Base-by-base conservation (phyloP, 2,888 invertebrate species). In the Sipunculus nudus region DNA sequence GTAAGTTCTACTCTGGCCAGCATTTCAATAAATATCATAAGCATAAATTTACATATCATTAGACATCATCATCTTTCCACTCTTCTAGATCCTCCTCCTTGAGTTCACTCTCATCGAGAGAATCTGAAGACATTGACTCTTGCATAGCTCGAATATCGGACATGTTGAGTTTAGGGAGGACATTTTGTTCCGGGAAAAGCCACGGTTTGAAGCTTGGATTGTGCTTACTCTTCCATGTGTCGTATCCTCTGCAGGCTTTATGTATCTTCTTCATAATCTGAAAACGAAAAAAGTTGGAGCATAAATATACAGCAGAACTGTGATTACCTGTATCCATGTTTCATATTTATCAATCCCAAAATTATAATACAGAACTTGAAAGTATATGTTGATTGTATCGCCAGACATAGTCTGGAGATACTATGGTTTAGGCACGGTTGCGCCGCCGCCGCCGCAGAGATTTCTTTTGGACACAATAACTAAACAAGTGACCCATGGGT, bases 141-240 rank as follows among this genome's bases (percentile, higher is more conserved):
- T 59, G 60, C 25, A 75, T 63, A 5, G 72, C 65, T 46, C 63
- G 61, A 25, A 81, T 78, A 49, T 93, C 91, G 68, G 86, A 86
- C 46, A 90, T 80, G 59, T 88, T 87, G 75, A 93, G 90, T 79
- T 92, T 87, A 4, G 90, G 89, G 1, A 91, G 86, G 1, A 87
- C 86, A 68, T 92, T 89, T 84, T 94, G 93, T 77, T 94, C 94
- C 0, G 94, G 94, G 81, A 88, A 89, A 58, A 91, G 87, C 95
- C 95, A 95, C 0, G 95, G 94, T 79, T 93, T 94, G 78, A 88
- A 88, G 77, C 89, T 86, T 0, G 92, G 91, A 74, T 89, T 87
- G 77, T 90, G 87, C 31, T 89, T 88, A n/a, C 85, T 84, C 84
- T 95, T 95, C 95, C 95, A 95, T 16, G 85, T 86, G 10, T 89